These are phyloP conservation scores for Cynocephalus volans DNA, from an alignment of 2,113 vertebrate species.

Conservation along the genomic window DNA sequence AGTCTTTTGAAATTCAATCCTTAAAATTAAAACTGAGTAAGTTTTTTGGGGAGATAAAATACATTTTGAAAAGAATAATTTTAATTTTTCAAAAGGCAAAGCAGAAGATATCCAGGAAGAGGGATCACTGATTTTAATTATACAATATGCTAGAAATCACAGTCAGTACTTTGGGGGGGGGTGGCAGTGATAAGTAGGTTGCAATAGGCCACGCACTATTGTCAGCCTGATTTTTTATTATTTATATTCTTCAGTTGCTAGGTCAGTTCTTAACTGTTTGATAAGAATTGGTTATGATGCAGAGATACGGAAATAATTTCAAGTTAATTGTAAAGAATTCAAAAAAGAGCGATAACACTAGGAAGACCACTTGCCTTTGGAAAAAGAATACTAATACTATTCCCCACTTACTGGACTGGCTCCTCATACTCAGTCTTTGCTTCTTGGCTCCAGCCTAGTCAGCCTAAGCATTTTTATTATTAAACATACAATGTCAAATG, in stretches of 20 bases:
- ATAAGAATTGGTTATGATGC: neutral
- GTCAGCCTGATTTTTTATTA: neutral
- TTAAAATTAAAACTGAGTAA: neutral
- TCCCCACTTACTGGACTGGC: neutral
- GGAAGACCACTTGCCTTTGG: neutral
- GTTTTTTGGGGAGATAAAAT: neutral
- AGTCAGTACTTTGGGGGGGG: neutral
- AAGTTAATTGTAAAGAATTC: neutral
- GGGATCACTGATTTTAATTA: neutral
- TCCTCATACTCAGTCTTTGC: neutral
- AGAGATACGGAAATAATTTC: neutral
- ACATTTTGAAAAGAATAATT: neutral
- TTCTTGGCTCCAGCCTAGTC: neutral
- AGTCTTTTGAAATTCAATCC: neutral
- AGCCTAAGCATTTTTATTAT: neutral
- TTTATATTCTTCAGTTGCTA: neutral
- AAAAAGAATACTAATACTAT: neutral
- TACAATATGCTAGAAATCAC: neutral
- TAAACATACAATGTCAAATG: neutral
- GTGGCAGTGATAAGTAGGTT: neutral
- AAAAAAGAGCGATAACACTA: neutral
- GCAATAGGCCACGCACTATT: neutral
- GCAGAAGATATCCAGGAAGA: neutral
- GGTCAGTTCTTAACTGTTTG: neutral
- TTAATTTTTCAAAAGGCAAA: constrained; percentile 18